Evolutionary conservation across 1,140 invertebrate species (phyloP).

Genomic region (Solenopsis invicta): DNA sequence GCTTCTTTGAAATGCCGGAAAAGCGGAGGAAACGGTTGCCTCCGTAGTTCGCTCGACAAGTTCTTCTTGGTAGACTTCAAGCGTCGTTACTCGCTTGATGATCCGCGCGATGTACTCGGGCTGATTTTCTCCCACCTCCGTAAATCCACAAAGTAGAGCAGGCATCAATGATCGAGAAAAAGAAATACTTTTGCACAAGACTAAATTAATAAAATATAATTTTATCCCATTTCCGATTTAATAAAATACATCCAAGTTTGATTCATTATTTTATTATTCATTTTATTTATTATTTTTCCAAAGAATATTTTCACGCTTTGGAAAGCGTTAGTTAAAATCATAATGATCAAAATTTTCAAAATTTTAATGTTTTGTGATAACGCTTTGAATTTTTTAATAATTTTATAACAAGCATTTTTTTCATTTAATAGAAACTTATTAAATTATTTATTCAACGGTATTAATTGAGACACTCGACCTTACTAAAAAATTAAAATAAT

Average conservation of each 20-base stretch:
- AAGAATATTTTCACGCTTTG: neutral
- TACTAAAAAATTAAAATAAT: neutral
- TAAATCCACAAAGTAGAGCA: conserved; percentile 41
- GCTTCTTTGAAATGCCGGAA: conserved; percentile 85
- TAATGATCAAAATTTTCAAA: neutral
- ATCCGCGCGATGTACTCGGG: conserved; percentile 64
- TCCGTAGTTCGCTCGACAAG: conserved; percentile 63
- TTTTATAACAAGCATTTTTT: neutral
- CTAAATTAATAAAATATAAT: neutral
- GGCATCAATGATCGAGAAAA: conserved; percentile 5
- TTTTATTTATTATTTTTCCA: neutral
- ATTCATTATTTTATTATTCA: neutral
- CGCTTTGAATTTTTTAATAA: neutral
- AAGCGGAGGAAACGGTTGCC: conserved; percentile 80
- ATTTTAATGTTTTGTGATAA: neutral
- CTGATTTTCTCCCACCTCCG: conserved; percentile 62
- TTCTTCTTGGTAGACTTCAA: conserved; percentile 60
- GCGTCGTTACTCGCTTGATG: conserved; percentile 68
- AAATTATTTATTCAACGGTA: neutral
- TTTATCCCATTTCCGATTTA: neutral
- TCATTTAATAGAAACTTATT: neutral
- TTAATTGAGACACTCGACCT: neutral
- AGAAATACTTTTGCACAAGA: conserved; percentile 15
- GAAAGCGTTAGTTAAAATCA: neutral
- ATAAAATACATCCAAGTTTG: neutral